Base-by-base conservation (phyloP, 2,888 invertebrate genomes). In the Chloromyia formosa region DNA sequence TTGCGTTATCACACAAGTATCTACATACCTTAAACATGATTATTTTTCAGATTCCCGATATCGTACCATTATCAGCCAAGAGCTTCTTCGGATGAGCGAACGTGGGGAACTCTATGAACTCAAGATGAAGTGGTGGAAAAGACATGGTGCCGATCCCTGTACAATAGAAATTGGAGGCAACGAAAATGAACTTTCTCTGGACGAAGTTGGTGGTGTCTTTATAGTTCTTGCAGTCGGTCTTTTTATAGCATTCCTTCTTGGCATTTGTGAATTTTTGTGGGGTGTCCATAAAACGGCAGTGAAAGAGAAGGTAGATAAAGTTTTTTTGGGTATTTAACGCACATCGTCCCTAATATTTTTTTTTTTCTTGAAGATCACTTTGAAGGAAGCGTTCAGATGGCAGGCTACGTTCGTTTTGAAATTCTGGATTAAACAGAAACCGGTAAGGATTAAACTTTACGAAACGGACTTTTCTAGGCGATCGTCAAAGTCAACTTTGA, bases 121-220 rank as follows among this genome's bases (percentile, higher is more conserved):
- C 61, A 97, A 97, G 85, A 90, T 92, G 60, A 93, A 92, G 81
- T 98, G 97, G 97, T 98, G 97, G 97, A 91, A 92, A 81, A 87
- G 90, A 82, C 87, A 91, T 35, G 89, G 82, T 10, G 84, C 83
- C 0, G 83, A 83, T 20, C 79, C 79, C 20, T 85, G 84, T 68
- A 81, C 80, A 14, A 80, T 79, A 58, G 79, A 76, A 1, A 78
- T 78, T 0, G 79, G 79, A 1, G 82, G 81, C 4, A 82, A 83
- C 74, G 83, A 85, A 0, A 82, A 84, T 0, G 85, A 85, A 71
- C 76, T 86, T 56, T 84, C 83, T 16, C 76, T 86, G 42, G 84
- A 82, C 77, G 95, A 97, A 84, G 95, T 96, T 0, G 96, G 96
- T 78, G 96, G 97, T 78, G 94, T 96, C 61, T 97, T 96, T 83